A percentile compares a stretch with the other conserved stretches of the same genome.
phyloP scores from a whole-genome alignment of 2,888 invertebrate genomes.

The Agrotis ipsilon region DNA sequence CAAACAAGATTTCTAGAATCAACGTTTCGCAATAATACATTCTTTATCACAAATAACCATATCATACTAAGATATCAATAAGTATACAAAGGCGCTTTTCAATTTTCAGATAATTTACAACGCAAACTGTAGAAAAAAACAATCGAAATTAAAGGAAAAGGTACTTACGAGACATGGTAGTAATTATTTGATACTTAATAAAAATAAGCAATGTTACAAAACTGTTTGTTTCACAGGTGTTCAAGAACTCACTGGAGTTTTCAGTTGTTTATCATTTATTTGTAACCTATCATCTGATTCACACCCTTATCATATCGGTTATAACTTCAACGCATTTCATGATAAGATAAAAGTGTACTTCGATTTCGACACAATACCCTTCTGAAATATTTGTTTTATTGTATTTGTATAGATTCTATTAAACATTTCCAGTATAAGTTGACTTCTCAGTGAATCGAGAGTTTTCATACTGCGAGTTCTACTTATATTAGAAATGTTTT shows the following conservation, averaged over 20 bases:
- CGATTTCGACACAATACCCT: constrained; percentile 24
- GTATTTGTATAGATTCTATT: background rate
- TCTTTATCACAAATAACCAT: constrained; percentile 6
- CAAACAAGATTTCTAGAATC: background rate
- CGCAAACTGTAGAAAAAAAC: background rate
- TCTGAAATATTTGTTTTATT: constrained; percentile 33
- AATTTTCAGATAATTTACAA: background rate
- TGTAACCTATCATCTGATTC: constrained; percentile 69
- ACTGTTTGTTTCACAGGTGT: constrained; percentile 50
- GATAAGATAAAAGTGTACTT: constrained; percentile 71
- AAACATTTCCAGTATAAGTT: background rate
- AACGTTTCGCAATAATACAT: background rate
- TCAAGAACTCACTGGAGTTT: constrained; percentile 55
- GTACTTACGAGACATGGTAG: constrained; percentile 72
- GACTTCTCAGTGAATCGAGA: background rate
- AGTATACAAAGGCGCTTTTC: background rate
- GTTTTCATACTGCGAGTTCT: background rate
- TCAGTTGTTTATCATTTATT: constrained; percentile 68
- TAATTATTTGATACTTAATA: constrained; percentile 12
- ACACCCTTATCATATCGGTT: constrained; percentile 66
- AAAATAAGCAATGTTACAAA: constrained; percentile 42
- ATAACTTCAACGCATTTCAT: constrained; percentile 64
- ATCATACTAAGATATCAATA: background rate
- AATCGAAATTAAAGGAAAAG: background rate
- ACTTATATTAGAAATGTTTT: background rate